phyloP scores from a whole-genome alignment of 2,888 invertebrate genomes.

The Parelbella ahira region DNA sequence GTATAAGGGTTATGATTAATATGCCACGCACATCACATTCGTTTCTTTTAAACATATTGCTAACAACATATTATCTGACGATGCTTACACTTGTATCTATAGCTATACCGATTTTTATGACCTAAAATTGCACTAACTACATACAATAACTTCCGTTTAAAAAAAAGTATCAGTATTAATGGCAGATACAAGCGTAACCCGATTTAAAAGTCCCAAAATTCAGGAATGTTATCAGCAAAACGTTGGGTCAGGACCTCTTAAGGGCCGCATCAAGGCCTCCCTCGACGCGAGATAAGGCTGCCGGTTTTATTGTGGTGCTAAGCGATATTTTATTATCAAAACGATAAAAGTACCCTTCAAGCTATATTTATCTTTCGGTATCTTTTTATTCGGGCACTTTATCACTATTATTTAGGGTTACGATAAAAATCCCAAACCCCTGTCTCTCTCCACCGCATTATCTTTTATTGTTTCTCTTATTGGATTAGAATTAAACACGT shows the following conservation, averaged over 20 bases:
- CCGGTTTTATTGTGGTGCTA: conserved; percentile 58
- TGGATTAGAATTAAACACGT: too few relatives aligned
- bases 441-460: too few relatives aligned
- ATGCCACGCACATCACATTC: too few relatives aligned
- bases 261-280: conserved; percentile 36
- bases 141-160: too few relatives aligned
- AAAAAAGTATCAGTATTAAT: too few relatives aligned
- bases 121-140: too few relatives aligned
- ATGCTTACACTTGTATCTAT: too few relatives aligned
- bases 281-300: conserved; percentile 49
- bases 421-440: conserved; percentile 58
- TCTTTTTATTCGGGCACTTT: conserved; percentile 68
- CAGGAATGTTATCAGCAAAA: conserved; percentile 22
- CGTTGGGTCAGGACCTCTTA: conserved; percentile 29
- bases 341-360: conserved; percentile 52
- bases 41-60: too few relatives aligned
- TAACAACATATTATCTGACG: too few relatives aligned
- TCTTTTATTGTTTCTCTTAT: conserved; percentile 22
- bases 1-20: too few relatives aligned
- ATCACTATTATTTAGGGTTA: conserved; percentile 69
- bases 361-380: conserved; percentile 56
- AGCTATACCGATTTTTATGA: too few relatives aligned
- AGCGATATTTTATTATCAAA: conserved; percentile 68
- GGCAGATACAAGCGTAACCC: neutral
- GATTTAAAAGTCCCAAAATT: conserved; percentile 3